These are phyloP conservation scores for Chrysina gloriosa DNA, from an alignment of 2,888 invertebrate species.

Conservation along the genomic window DNA sequence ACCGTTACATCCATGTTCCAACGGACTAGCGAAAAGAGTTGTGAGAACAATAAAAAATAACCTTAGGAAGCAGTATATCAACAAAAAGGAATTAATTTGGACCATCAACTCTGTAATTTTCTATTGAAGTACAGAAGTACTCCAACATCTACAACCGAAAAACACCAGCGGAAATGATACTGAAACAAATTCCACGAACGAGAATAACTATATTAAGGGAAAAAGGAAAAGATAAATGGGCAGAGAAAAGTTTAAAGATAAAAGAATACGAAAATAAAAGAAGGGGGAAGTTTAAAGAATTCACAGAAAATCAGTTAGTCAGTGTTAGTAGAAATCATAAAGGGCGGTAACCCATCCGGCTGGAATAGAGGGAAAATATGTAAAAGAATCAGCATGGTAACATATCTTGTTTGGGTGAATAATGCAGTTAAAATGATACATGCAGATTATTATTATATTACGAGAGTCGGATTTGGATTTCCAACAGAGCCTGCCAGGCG, in stretches of 20 bases:
- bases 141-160: slow-evolving; percentile 5
- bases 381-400: not conserved
- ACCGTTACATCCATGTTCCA: slow-evolving; percentile 49
- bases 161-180: slow-evolving; percentile 11
- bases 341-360: not conserved
- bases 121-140: slow-evolving; percentile 24
- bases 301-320: not conserved
- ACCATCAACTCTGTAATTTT: slow-evolving; percentile 9
- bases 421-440: not conserved
- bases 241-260: not conserved
- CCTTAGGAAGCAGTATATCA: slow-evolving; percentile 10
- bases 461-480: not conserved
- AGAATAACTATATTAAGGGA: slow-evolving; percentile 3
- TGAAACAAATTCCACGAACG: slow-evolving; percentile 5
- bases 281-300: not conserved
- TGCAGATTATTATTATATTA: slow-evolving; percentile 4
- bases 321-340: not conserved
- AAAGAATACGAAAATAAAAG: not conserved
- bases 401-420: slow-evolving; percentile 3
- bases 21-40: slow-evolving; percentile 47
- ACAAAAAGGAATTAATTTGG: not conserved
- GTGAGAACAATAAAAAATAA: slow-evolving; percentile 39
- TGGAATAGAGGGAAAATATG: slow-evolving; percentile 12
- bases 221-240: not conserved
- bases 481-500: not conserved